Percentiles rank a stretch among this genome's conserved stretches.
phyloP scores from a whole-genome alignment of 1,140 invertebrate genomes.

The Drosophila sturtevanti region DNA sequence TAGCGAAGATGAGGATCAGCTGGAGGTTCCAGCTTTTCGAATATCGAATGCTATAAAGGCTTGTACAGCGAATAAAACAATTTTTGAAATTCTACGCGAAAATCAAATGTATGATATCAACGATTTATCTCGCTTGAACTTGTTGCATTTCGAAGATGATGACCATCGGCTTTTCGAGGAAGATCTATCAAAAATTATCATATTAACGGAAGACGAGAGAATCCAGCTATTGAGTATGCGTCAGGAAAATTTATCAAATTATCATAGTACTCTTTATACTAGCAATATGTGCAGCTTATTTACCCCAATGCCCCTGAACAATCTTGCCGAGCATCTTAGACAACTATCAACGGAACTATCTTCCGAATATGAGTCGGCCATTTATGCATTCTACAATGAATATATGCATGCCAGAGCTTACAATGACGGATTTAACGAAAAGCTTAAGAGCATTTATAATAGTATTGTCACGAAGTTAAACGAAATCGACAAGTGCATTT shows the following conservation, averaged over 20 bases:
- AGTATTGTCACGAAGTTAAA: slow-evolving; percentile 83
- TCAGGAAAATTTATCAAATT: slow-evolving; percentile 83
- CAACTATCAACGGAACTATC: slow-evolving; percentile 37
- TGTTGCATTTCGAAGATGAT: slow-evolving; percentile 80
- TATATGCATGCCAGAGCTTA: slow-evolving; percentile 85
- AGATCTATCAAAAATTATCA: slow-evolving; percentile 81
- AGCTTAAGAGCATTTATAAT: slow-evolving; percentile 86
- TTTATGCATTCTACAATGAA: slow-evolving; percentile 79
- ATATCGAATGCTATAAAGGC: slow-evolving; percentile 83
- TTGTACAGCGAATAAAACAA: slow-evolving; percentile 89
- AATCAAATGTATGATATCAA: slow-evolving; percentile 59
- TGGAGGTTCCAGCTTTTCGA: slow-evolving; percentile 30
- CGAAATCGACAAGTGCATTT: slow-evolving; percentile 86
- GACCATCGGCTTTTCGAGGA: slow-evolving; percentile 78
- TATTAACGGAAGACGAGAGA: slow-evolving; percentile 85
- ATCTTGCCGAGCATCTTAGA: slow-evolving; percentile 25
- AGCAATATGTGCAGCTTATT: slow-evolving; percentile 83
- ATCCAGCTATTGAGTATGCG: slow-evolving; percentile 85
- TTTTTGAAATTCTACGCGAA: slow-evolving; percentile 87
- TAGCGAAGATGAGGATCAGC: neutral
- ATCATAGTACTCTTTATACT: slow-evolving; percentile 75
- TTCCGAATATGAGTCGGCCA: slow-evolving; percentile 38
- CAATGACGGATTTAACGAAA: slow-evolving; percentile 85
- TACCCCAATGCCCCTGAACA: slow-evolving; percentile 63
- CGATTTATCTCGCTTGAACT: slow-evolving; percentile 17